Conservation (phyloP, 2,797 vertebrate genomes). For the Scyliorhinus canicula region DNA sequence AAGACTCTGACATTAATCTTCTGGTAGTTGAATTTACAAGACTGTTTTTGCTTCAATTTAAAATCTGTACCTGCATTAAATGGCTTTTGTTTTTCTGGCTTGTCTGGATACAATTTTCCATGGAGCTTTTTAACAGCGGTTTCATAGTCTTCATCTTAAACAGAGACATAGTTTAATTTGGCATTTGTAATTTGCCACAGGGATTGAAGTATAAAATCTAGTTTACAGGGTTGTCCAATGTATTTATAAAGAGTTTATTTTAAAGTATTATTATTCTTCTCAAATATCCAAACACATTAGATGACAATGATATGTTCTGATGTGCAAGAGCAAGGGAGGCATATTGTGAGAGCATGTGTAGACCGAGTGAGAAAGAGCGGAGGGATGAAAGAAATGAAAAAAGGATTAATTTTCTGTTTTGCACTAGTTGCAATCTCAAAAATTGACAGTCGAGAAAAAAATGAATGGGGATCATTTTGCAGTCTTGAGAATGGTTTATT, state of each 20-base stretch:
- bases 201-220: not conserved
- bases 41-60: not conserved
- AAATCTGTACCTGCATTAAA: not conserved
- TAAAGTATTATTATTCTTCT: not conserved
- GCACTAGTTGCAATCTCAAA: not conserved
- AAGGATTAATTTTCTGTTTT: not conserved
- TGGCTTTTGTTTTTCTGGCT: conserved; percentile 45
- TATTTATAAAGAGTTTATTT: not conserved
- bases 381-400: not conserved
- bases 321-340: not conserved
- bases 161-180: not conserved
- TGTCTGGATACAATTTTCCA: conserved; percentile 76
- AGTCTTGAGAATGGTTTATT: not conserved
- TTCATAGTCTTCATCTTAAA: conserved; percentile 87
- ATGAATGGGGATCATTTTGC: not conserved
- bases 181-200: not conserved
- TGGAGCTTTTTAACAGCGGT: conserved; percentile 81
- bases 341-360: not conserved
- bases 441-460: not conserved
- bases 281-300: not conserved
- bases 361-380: not conserved
- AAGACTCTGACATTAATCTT: not conserved
- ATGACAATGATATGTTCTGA: not conserved
- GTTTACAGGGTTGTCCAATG: not conserved
- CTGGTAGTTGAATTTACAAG: not conserved